Evolutionary conservation across 2,797 vertebrate genomes (phyloP).

Genomic region (Lepilemur septentrionalis): DNA sequence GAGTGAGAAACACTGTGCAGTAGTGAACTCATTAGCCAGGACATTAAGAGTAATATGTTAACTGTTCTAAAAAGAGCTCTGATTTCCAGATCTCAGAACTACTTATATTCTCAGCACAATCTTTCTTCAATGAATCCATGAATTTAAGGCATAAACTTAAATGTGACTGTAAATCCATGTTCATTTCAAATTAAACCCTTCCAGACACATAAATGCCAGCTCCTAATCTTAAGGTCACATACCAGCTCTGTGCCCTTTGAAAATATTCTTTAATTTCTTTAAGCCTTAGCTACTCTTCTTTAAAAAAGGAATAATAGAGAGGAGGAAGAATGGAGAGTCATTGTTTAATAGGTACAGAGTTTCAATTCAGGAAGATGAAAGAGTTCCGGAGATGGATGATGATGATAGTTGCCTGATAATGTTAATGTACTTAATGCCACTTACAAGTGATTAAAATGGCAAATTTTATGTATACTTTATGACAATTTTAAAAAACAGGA

Average conservation of each 20-base stretch:
- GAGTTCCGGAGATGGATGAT: neutral
- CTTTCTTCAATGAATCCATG: neutral
- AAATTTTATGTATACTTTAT: neutral
- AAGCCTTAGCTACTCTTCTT: neutral
- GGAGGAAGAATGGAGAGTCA: neutral
- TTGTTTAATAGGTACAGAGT: neutral
- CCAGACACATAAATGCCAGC: neutral
- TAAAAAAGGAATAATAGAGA: neutral
- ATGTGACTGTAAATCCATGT: neutral
- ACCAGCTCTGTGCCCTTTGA: neutral
- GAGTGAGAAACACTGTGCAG: neutral
- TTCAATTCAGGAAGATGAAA: neutral
- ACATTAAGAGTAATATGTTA: neutral
- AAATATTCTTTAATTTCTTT: neutral
- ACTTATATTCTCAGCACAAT: neutral
- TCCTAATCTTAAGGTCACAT: neutral
- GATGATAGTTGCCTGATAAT: neutral
- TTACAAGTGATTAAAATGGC: neutral
- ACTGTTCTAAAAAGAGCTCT: neutral
- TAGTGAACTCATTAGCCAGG: neutral
- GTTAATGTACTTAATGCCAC: neutral
- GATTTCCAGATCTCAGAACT: neutral
- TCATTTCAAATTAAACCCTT: conserved; percentile 11
- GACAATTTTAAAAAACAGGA: neutral
- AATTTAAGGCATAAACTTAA: neutral